Evolutionary conservation across 2,888 invertebrate genomes (phyloP), one percentile per base, ranked within the genome.

Genomic region (Tromatobia lineatoria): DNA sequence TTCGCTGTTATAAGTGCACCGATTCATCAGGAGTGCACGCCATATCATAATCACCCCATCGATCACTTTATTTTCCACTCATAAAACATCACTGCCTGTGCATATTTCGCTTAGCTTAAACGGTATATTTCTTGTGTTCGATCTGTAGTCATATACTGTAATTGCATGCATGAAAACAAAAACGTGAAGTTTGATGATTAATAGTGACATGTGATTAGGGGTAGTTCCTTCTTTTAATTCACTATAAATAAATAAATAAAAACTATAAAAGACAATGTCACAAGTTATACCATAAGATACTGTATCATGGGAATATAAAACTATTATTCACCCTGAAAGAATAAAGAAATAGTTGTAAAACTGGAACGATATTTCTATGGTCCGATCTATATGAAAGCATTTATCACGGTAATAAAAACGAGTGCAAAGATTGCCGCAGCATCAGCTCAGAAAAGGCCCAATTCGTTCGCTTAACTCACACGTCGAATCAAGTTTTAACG

Each of bases 51-150:
- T 73, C 71, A 73, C 45, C 23, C n/a, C 54, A 25, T 59, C 29
- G 10, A 73, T 59, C 50, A 47, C 34, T 0, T 20, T 66, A 54
- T 25, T 52, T 66, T 52, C 11, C 23, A 42, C 38, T 66, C 66
- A 66, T n/a, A 23, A 57, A 3, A 57, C 50, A 20, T 74, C 82
- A 85, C 61, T 85, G 86, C 86, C 88, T 88, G 85, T 81, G 80
- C 86, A 83, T 84, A 85, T 81, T 85, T 85, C 80, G 87, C 87
- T 87, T 87, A 73, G 86, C 87, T 85, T 87, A 69, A 70, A 66
- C 50, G 47, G 75, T 76, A 66, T 76, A 76, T 80, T 52, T 81
- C 77, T 86, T 86, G 77, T 85, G 42, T 84, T 86, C 86, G 82
- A 81, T 83, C 82, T 80, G 77, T 88, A 80, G 75, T 66, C 66